These are phyloP conservation scores for Microcebus jonahi DNA, from an alignment of 2,113 vertebrate species.

Conservation along the genomic window DNA sequence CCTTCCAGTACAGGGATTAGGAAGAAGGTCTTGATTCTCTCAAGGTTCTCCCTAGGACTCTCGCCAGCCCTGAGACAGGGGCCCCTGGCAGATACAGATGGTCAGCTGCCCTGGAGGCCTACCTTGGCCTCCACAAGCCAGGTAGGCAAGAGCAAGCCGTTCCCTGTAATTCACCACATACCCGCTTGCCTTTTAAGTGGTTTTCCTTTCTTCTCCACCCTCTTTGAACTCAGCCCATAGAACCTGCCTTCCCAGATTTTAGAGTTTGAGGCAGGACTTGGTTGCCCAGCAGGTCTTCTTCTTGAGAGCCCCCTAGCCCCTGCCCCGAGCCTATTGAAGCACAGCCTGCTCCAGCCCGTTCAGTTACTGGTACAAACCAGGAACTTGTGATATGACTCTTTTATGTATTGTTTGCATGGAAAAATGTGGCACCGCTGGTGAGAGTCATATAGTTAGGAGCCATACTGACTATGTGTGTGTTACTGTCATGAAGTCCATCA, in stretches of 20 bases:
- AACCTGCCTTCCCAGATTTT: not conserved
- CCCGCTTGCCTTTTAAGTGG: not conserved
- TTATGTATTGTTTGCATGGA: not conserved
- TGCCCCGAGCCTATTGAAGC: not conserved
- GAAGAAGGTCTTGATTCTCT: not conserved
- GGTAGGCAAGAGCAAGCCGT: not conserved
- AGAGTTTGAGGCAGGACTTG: not conserved
- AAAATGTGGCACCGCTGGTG: not conserved
- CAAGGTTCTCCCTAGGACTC: not conserved
- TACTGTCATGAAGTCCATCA: not conserved
- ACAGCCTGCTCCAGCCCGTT: not conserved
- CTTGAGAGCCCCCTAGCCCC: fast-evolving
- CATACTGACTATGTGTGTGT: not conserved
- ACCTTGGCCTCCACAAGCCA: not conserved
- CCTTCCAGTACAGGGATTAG: not conserved
- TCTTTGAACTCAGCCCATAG: not conserved
- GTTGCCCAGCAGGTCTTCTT: not conserved
- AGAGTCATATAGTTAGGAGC: not conserved
- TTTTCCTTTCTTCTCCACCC: not conserved
- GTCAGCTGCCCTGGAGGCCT: not conserved
- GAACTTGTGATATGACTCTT: not conserved
- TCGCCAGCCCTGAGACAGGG: not conserved
- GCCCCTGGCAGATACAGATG: not conserved
- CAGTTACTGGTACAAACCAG: not conserved
- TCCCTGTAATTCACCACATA: not conserved